Evolutionary conservation across 2,888 invertebrate species (phyloP).

Genomic region (Tineola bisselliella): DNA sequence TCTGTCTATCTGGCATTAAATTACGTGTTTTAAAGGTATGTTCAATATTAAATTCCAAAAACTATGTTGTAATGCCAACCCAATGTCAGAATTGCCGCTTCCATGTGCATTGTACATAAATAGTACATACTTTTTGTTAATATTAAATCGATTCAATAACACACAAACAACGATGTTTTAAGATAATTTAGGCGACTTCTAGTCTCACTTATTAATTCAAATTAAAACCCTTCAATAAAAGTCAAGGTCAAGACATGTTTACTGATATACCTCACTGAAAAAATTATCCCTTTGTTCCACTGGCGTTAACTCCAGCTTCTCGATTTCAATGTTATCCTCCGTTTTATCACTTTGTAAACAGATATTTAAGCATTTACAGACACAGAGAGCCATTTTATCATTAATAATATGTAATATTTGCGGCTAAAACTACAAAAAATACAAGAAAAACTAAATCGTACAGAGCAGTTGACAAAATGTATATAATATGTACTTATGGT

Average conservation of each 20-base stretch:
- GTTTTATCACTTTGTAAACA: constrained; percentile 70
- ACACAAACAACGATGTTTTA: neutral
- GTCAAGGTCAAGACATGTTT: constrained; percentile 60
- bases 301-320: constrained; percentile 65
- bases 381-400: constrained; percentile 64
- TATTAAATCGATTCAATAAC: neutral
- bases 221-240: constrained; percentile 28
- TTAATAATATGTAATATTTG: constrained; percentile 23
- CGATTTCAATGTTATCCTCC: constrained; percentile 65
- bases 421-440: constrained; percentile 40
- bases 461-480: constrained; percentile 15
- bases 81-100: constrained; percentile 3
- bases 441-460: constrained; percentile 35
- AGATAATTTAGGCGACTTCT: neutral
- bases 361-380: constrained; percentile 83
- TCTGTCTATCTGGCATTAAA: too few species aligned
- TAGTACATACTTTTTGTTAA: neutral
- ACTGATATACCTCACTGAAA: constrained; percentile 72
- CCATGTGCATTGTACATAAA: constrained; percentile 3
- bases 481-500: constrained; percentile 20
- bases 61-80: too few species aligned
- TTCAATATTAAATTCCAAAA: too few species aligned
- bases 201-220: neutral
- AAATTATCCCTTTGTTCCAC: constrained; percentile 72
- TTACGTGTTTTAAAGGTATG: too few species aligned